Conservation (phyloP, 2,888 invertebrate species). For the Ornithoptera priamus region DNA sequence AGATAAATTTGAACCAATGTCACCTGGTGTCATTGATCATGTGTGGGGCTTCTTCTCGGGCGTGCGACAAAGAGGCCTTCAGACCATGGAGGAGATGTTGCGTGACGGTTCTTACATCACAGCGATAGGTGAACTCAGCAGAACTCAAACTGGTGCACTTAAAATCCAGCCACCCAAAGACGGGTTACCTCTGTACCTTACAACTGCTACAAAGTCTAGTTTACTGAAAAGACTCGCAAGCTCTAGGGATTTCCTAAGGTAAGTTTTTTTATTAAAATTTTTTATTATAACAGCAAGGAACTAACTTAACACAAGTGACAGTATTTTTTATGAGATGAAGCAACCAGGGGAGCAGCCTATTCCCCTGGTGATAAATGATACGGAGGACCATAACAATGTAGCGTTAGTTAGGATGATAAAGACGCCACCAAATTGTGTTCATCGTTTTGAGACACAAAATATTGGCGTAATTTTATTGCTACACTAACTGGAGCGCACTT, state of each 20-base stretch:
- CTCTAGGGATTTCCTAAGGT: slow-evolving; percentile 85
- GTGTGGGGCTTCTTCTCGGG: slow-evolving; percentile 93
- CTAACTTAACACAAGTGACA: too few species aligned
- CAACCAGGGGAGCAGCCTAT: too few species aligned
- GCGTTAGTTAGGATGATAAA: too few species aligned
- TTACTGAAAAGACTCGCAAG: slow-evolving; percentile 86
- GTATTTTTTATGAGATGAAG: too few species aligned
- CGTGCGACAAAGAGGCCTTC: slow-evolving; percentile 89
- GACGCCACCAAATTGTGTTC: too few species aligned
- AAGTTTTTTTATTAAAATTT: slow-evolving; percentile 31
- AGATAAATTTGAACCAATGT: slow-evolving; percentile 89
- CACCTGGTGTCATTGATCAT: slow-evolving; percentile 87
- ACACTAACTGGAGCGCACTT: too few species aligned
- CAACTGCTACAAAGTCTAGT: slow-evolving; percentile 87
- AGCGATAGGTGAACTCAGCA: slow-evolving; percentile 87
- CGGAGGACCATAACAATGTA: too few species aligned
- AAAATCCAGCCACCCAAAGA: slow-evolving; percentile 86
- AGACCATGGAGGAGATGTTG: slow-evolving; percentile 93
- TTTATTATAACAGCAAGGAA: too few species aligned
- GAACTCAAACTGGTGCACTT: slow-evolving; percentile 81
- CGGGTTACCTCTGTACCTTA: slow-evolving; percentile 87
- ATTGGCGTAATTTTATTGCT: too few species aligned
- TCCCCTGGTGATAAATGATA: too few species aligned
- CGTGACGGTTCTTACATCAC: slow-evolving; percentile 90
- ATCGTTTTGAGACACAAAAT: too few species aligned